Conservation (phyloP, 1,140 invertebrate genomes). For the Neuroterus valhalla region DNA sequence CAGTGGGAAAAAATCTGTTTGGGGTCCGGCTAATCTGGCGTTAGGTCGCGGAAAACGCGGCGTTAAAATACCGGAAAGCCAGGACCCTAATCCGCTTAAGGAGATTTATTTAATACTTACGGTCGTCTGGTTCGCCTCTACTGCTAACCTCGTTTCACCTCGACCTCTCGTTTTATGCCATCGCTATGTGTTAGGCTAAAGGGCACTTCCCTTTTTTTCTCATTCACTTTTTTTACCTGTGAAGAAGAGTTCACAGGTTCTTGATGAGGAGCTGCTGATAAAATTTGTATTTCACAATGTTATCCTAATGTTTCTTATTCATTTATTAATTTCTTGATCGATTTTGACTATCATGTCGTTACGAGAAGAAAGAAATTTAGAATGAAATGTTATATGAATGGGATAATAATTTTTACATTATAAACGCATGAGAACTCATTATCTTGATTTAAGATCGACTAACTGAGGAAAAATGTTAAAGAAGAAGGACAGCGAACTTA, state of each 20-base stretch:
- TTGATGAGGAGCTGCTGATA: too few relatives aligned
- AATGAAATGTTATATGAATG: too few relatives aligned
- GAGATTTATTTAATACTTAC: constrained; percentile 72
- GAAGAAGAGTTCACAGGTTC: too few relatives aligned
- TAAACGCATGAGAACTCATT: too few relatives aligned
- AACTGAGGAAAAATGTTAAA: too few relatives aligned
- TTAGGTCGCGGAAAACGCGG: constrained; percentile 65
- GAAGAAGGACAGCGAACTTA: too few relatives aligned
- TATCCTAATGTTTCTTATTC: neutral
- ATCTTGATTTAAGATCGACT: too few relatives aligned
- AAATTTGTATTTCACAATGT: neutral
- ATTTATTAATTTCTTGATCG: neutral
- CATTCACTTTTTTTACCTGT: constrained; percentile 10
- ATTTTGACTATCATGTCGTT: too few relatives aligned
- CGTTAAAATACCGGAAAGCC: constrained; percentile 72
- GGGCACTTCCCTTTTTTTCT: constrained; percentile 40
- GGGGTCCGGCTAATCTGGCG: constrained; percentile 62
- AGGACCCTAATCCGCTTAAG: constrained; percentile 69
- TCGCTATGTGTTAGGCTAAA: constrained; percentile 48
- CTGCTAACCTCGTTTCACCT: constrained; percentile 60
- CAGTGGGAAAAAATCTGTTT: constrained; percentile 63
- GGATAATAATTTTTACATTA: too few relatives aligned
- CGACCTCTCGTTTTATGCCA: constrained; percentile 45
- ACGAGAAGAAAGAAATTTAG: neutral
- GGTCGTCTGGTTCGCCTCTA: constrained; percentile 63